Evolutionary conservation across 1,140 invertebrate species (phyloP), one percentile per base, ranked within the genome.

Genomic region (Pemphigus obesinymphae): DNA sequence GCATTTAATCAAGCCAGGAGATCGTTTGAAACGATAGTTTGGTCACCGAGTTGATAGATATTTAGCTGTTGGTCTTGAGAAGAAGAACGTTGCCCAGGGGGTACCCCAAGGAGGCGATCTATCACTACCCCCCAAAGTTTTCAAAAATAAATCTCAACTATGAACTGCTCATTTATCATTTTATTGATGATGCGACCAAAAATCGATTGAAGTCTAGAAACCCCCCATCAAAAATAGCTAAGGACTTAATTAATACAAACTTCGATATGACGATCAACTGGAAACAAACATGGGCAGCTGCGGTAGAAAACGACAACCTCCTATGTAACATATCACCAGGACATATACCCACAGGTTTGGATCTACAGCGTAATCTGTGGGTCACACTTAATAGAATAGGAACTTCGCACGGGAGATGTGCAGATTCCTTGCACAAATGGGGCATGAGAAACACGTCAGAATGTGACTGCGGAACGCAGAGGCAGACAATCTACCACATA

Each of bases 341-440:
- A n/a, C n/a, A n/a, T n/a, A n/a, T 50, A 76, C 73, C 37, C 29
- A 50, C 3, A 31, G 45, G 45, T 50, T 76, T 76, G 37, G n/a
- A 76, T 23, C 23, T 53, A 50, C 45, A 50, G 13, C 26, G 45
- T 13, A 76, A 50, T 53, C 15, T 37, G 6, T 76, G 43, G 45
- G 31, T 26, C 53, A 76, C 26, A 50, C 10, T 76, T 31, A 76
- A 76, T 76, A 76, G 73, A 76, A 76, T 76, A n/a, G n/a, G n/a
- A n/a, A n/a, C n/a, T n/a, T n/a, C n/a, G n/a, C n/a, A n/a, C 6
- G 43, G 73, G 3, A n/a, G 50, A 53, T 53, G 20, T 53, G 20
- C n/a, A 68, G 63, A 68, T 68, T n/a, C n/a, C n/a, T n/a, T n/a
- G n/a, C n/a, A n/a, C n/a, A n/a, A n/a, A n/a, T n/a, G n/a, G n/a